Conservation (phyloP, 2,797 vertebrate species). For the Anguilla anguilla region DNA sequence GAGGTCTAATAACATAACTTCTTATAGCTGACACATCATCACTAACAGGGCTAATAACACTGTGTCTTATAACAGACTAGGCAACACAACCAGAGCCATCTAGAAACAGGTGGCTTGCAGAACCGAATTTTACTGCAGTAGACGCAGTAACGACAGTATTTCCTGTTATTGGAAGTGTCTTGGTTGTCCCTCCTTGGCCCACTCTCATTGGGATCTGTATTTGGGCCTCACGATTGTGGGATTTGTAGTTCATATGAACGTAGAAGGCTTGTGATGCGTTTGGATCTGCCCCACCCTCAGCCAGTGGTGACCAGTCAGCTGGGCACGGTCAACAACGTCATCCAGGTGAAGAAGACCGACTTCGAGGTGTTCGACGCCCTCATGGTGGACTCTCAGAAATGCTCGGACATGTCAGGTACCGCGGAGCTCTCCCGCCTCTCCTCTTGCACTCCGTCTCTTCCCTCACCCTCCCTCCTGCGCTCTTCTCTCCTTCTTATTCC, state of each 20-base stretch:
- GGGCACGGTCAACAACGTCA: constrained; percentile 94
- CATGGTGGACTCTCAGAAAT: constrained; percentile 98
- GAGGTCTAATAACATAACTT: neutral
- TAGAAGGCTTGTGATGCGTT: neutral
- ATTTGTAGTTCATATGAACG: neutral
- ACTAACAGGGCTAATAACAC: neutral
- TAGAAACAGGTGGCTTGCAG: neutral
- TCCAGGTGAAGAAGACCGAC: constrained; percentile 98
- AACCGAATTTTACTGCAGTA: neutral
- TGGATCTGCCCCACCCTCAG: constrained; percentile 61
- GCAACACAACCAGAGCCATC: neutral
- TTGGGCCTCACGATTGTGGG: neutral
- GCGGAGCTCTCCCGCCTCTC: neutral
- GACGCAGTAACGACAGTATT: neutral
- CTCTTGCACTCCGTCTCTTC: neutral
- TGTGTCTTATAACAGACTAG: no score
- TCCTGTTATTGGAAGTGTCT: neutral
- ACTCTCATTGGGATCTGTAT: neutral
- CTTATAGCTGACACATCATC: neutral
- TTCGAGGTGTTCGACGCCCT: constrained; percentile 98
- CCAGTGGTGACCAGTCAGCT: constrained; percentile 92
- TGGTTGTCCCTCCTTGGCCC: neutral
- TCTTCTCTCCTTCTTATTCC: neutral
- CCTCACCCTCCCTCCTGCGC: neutral
- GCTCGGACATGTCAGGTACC: constrained; percentile 91